Conservation (phyloP, 2,888 invertebrate species). For the Chrysolina americana region DNA sequence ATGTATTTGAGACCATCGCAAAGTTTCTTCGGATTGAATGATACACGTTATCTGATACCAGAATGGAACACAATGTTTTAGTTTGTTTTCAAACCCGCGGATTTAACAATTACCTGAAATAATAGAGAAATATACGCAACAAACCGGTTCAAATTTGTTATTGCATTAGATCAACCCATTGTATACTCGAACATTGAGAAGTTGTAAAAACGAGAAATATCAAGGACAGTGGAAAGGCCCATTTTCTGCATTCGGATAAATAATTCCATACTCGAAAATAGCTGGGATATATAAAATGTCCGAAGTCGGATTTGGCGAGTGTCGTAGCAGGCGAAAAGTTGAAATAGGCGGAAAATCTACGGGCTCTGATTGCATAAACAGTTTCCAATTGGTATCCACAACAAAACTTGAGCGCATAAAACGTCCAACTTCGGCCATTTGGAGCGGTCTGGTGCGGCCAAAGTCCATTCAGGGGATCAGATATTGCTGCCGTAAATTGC, state of each 20-base stretch:
- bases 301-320: slow-evolving; percentile 46
- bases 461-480: slow-evolving; percentile 58
- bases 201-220: too few relatives aligned
- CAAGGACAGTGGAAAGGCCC: too few relatives aligned
- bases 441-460: slow-evolving; percentile 56
- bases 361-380: slow-evolving; percentile 60
- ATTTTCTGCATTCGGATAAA: neutral
- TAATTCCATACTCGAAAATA: neutral
- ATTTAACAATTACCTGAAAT: too few relatives aligned
- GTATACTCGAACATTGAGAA: too few relatives aligned
- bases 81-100: too few relatives aligned
- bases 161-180: too few relatives aligned
- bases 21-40: too few relatives aligned
- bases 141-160: too few relatives aligned
- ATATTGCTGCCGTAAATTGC: slow-evolving; percentile 58
- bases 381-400: slow-evolving; percentile 60
- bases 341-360: slow-evolving; percentile 60
- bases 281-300: neutral
- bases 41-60: too few relatives aligned
- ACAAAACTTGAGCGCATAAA: slow-evolving; percentile 59
- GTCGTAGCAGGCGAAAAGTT: slow-evolving; percentile 49
- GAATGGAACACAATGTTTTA: too few relatives aligned
- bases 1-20: too few relatives aligned
- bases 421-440: slow-evolving; percentile 58
- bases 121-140: too few relatives aligned